These are phyloP conservation scores for Apoderus coryli DNA, from an alignment of 2,888 invertebrate genomes.

Conservation along the genomic window DNA sequence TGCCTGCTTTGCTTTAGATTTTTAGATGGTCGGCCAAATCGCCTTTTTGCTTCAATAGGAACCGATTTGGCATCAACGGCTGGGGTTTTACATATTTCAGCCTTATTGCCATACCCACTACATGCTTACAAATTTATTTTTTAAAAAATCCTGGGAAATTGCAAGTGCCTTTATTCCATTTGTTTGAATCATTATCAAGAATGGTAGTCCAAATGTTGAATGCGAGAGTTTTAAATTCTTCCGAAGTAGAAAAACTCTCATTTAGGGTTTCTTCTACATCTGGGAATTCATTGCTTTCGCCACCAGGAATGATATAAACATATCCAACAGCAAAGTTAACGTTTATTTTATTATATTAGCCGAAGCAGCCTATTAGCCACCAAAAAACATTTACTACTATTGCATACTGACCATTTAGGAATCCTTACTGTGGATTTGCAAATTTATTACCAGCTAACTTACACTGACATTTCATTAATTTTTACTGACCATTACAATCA, in stretches of 20 bases:
- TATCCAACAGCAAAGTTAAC: slow-evolving; percentile 5
- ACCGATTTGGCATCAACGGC: slow-evolving; percentile 9
- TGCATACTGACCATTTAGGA: no score
- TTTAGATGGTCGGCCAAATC: slow-evolving; percentile 9
- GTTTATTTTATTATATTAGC: no score
- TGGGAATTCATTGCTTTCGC: slow-evolving; percentile 8
- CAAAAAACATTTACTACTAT: no score
- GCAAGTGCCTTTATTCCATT: slow-evolving; percentile 10
- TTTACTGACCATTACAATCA: no score
- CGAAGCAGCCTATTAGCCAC: no score
- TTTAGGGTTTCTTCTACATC: slow-evolving; percentile 6
- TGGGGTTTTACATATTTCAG: slow-evolving; percentile 9
- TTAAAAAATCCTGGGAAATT: slow-evolving; percentile 9
- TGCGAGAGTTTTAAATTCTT: slow-evolving; percentile 9
- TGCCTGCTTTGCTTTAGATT: slow-evolving; percentile 9
- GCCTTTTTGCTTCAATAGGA: slow-evolving; percentile 9
- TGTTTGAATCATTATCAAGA: slow-evolving; percentile 5
- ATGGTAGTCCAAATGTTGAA: slow-evolving; percentile 9
- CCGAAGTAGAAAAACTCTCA: slow-evolving; percentile 6
- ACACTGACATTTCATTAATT: no score
- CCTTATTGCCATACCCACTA: slow-evolving; percentile 9
- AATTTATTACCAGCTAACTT: no score
- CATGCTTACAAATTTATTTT: slow-evolving; percentile 11
- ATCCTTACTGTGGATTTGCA: no score
- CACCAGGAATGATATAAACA: slow-evolving; percentile 11